Evolutionary conservation across 2,113 vertebrate species (phyloP), one percentile per base, ranked within the genome.

Genomic region (Elachura formosa): DNA sequence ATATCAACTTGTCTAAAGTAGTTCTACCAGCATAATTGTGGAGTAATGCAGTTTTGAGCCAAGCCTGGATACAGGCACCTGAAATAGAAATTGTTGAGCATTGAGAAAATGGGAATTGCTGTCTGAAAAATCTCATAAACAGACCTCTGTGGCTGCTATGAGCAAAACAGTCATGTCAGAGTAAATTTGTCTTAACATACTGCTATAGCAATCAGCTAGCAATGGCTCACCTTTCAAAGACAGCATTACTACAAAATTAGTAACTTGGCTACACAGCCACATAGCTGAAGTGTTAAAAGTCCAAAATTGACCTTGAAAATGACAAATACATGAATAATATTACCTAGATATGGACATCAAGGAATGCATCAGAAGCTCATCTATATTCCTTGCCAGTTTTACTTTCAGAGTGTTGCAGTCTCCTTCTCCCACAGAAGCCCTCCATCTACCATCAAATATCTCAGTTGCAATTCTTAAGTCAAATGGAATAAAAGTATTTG

Each of bases 71-170:
- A 81, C 2, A 61, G 15, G 4, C 28, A 89, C 40, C 31, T 76
- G 77, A 84, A 89, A 92, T 40, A 89, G 94, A 89, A 90, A 89
- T 55, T 68, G 46, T 63, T 22, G 69, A 89, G 77, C 74, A 88
- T 3, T 81, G 28, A 24, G 59, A 85, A 73, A 77, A 69, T 74
- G 78, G 84, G 76, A 93, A 85, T 26, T 67, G 36, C 61, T 87
- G n/a, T 34, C 69, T 81, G 78, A 79, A 94, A 94, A 84, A 78
- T 75, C 34, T 69, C 89, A 76, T 87, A 82, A 74, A 54, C 54
- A 84, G 46, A 82, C 16, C 54, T 84, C 20, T 51, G 41, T 68
- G 61, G 21, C 66, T 76, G 33, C 69, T 68, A 49, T 85, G 38
- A 79, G 61, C 33, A 69, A 76, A 76, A 28, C 71, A 61, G 45